phyloP scores from a whole-genome alignment of 2,113 vertebrate species.

The Ophthalmolycus amberensis region DNA sequence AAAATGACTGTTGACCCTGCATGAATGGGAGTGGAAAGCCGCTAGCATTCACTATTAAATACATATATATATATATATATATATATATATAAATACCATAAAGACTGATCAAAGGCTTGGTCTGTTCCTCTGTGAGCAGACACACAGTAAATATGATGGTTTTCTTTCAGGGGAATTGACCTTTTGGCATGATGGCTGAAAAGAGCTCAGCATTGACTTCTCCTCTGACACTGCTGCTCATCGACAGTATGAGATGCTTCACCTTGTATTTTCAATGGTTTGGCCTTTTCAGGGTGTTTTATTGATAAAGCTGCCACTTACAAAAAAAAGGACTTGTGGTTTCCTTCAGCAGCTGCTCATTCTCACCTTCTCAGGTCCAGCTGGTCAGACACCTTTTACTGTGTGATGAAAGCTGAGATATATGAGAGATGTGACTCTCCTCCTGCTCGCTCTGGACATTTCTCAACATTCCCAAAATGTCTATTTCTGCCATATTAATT shows the following conservation, averaged over 20 bases:
- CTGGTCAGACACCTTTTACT: neutral
- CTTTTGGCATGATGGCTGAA: neutral
- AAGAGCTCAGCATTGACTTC: neutral
- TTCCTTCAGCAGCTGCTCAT: neutral
- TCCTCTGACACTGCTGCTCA: neutral
- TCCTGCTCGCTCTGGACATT: neutral
- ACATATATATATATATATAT: neutral
- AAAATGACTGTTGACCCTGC: neutral
- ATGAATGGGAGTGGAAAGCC: neutral
- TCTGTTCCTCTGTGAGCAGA: neutral
- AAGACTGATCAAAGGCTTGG: neutral
- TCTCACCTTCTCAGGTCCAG: neutral
- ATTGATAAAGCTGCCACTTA: slow-evolving; percentile 31
- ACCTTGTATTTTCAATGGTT: slow-evolving; percentile 29
- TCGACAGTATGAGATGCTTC: slow-evolving; percentile 3
- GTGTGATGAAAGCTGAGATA: neutral
- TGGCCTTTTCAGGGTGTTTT: neutral
- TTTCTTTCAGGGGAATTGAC: slow-evolving; percentile 3
- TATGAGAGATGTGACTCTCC: neutral
- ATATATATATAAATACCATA: neutral
- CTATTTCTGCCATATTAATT: neutral
- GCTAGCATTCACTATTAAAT: neutral
- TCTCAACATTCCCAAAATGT: neutral
- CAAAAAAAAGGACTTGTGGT: neutral
- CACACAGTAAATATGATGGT: neutral